phyloP scores from a whole-genome alignment of 2,797 vertebrate genomes.

The Myoxocephalus aenaeus region DNA sequence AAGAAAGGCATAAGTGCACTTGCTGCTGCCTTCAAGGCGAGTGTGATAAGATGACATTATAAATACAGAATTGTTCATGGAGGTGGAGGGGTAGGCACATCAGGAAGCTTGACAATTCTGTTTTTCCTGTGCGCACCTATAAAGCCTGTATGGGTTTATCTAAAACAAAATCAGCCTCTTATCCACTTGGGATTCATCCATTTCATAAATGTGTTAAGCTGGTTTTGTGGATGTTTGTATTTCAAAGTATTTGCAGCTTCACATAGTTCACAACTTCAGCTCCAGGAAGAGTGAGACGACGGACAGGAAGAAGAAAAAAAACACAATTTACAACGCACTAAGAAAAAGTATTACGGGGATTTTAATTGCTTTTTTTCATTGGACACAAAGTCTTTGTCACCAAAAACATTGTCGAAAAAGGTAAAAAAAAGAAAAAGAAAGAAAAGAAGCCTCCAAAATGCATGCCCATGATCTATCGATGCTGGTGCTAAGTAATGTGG shows the following conservation, averaged over 20 bases:
- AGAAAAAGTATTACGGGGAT: neutral
- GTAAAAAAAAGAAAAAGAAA: neutral
- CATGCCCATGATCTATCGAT: neutral
- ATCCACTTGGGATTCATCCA: slow-evolving; percentile 23
- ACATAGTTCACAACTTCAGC: slow-evolving; percentile 20
- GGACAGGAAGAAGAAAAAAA: neutral
- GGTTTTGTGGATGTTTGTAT: slow-evolving; percentile 28
- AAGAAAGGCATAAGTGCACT: slow-evolving; percentile 97
- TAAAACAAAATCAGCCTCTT: slow-evolving; percentile 63
- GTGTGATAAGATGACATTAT: slow-evolving; percentile 96
- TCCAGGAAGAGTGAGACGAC: slow-evolving; percentile 9
- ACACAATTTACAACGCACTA: slow-evolving; percentile 4
- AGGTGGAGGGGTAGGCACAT: slow-evolving; percentile 85
- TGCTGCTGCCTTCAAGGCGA: slow-evolving; percentile 91
- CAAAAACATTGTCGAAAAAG: neutral
- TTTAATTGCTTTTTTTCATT: slow-evolving; percentile 10
- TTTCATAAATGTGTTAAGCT: slow-evolving; percentile 39
- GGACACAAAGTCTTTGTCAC: neutral
- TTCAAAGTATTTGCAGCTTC: slow-evolving; percentile 11
- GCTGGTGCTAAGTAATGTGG: slow-evolving; percentile 19
- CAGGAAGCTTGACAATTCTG: slow-evolving; percentile 82
- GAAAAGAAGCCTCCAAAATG: neutral
- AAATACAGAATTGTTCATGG: slow-evolving; percentile 87
- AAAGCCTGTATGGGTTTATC: slow-evolving; percentile 55
- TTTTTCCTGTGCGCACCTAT: slow-evolving; percentile 55